phyloP scores from a whole-genome alignment of 2,888 invertebrate species.

The Pterostichus niger region DNA sequence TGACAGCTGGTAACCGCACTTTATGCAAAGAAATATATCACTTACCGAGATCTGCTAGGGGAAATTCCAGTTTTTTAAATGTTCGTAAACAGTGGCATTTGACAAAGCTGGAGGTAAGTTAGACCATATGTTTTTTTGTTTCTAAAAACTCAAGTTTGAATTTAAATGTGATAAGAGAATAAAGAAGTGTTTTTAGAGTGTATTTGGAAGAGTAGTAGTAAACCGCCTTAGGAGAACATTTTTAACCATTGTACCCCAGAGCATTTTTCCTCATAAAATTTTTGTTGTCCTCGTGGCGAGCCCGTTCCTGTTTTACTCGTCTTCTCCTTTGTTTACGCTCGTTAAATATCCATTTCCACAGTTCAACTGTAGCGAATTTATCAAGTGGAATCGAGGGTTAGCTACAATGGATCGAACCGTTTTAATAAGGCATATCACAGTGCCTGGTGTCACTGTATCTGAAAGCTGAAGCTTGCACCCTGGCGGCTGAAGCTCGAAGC shows the following conservation, averaged over 20 bases:
- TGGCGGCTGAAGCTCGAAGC: slow-evolving; percentile 1
- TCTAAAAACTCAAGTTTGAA: too few relatives aligned
- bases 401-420: slow-evolving; percentile 62
- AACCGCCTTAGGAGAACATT: background rate
- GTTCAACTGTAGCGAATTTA: slow-evolving; percentile 61
- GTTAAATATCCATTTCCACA: slow-evolving; percentile 64
- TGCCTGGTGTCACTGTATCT: slow-evolving; percentile 24
- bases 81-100: too few relatives aligned
- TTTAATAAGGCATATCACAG: slow-evolving; percentile 65
- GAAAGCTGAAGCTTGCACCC: slow-evolving; percentile 3
- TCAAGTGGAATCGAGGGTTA: slow-evolving; percentile 63
- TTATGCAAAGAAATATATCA: too few relatives aligned
- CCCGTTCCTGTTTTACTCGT: background rate
- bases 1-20: too few relatives aligned
- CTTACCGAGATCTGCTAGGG: too few relatives aligned
- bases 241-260: background rate
- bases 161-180: too few relatives aligned
- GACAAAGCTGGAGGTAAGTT: too few relatives aligned
- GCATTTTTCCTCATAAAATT: background rate
- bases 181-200: too few relatives aligned
- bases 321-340: slow-evolving; percentile 57
- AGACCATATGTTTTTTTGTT: too few relatives aligned
- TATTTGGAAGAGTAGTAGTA: background rate
- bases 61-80: too few relatives aligned
- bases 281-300: background rate